A percentile compares a stretch with the other conserved stretches of the same genome.
These are phyloP conservation scores for Platerodrilus igneus DNA, from an alignment of 2,888 invertebrate species.

Conservation along the genomic window DNA sequence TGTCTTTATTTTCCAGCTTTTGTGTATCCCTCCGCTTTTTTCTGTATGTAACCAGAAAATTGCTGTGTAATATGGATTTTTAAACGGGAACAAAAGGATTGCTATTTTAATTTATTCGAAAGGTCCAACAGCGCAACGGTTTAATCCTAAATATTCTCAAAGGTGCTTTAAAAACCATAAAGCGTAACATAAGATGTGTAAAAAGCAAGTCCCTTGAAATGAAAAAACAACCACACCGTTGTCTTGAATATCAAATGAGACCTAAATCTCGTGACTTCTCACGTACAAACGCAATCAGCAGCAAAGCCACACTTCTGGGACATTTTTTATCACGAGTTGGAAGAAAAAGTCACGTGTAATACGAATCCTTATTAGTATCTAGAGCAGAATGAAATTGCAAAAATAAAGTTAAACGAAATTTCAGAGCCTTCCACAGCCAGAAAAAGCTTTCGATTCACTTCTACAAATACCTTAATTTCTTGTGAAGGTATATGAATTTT, in stretches of 20 bases:
- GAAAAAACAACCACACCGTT: slow-evolving; percentile 25
- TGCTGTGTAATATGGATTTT: too few relatives aligned
- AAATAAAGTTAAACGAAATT: slow-evolving; percentile 2
- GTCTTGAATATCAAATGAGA: slow-evolving; percentile 23
- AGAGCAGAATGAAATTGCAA: slow-evolving; percentile 18
- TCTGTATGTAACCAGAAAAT: too few relatives aligned
- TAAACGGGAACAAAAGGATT: too few relatives aligned
- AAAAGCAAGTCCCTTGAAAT: slow-evolving; percentile 28
- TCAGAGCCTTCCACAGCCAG: not conserved
- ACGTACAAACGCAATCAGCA: slow-evolving; percentile 23
- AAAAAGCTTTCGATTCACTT: too few relatives aligned
- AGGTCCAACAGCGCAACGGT: slow-evolving; percentile 20
- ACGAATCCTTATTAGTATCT: slow-evolving; percentile 16
- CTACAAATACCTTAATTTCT: too few relatives aligned
- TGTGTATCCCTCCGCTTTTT: too few relatives aligned
- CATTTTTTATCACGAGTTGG: slow-evolving; percentile 19
- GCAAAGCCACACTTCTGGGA: slow-evolving; percentile 19
- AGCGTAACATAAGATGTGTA: slow-evolving; percentile 29
- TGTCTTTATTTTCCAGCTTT: too few relatives aligned
- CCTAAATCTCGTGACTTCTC: slow-evolving; percentile 23
- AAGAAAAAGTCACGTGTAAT: slow-evolving; percentile 20
- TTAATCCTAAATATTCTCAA: slow-evolving; percentile 29
- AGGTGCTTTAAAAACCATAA: slow-evolving; percentile 30
- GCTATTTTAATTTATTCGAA: slow-evolving; percentile 17
- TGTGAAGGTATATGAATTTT: too few relatives aligned